phyloP scores from a whole-genome alignment of 2,888 invertebrate genomes.

The Hanleya hanleyi region DNA sequence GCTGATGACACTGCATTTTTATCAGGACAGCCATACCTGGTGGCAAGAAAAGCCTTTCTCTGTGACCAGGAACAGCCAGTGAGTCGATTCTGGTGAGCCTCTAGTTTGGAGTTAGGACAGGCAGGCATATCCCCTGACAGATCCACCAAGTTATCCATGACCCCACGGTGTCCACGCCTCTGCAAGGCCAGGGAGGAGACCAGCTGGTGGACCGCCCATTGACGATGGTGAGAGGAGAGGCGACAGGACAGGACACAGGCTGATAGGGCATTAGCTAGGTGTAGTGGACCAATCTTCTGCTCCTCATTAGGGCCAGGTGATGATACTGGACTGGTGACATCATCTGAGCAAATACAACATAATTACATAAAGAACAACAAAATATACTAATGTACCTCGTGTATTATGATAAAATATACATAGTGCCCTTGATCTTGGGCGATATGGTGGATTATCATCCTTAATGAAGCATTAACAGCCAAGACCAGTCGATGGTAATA shows the following conservation, averaged over 20 bases:
- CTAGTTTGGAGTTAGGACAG: slow-evolving; percentile 73
- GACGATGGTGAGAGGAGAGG: slow-evolving; percentile 76
- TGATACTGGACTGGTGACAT: neutral
- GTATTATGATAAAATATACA: too few species aligned
- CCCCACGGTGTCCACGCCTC: slow-evolving; percentile 19
- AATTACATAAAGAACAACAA: too few species aligned
- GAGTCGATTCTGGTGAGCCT: slow-evolving; percentile 78
- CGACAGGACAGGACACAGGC: slow-evolving; percentile 78
- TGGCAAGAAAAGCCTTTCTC: slow-evolving; percentile 75
- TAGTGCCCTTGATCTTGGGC: too few species aligned
- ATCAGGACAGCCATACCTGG: too few species aligned
- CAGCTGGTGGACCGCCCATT: slow-evolving; percentile 80
- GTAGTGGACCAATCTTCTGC: slow-evolving; percentile 71
- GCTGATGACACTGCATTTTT: too few species aligned
- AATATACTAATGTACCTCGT: too few species aligned
- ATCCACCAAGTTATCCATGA: slow-evolving; percentile 73
- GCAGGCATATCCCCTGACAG: slow-evolving; percentile 74
- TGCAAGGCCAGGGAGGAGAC: slow-evolving; percentile 65
- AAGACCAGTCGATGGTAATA: too few species aligned
- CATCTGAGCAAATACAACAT: too few species aligned
- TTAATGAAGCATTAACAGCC: too few species aligned
- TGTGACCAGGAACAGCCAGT: slow-evolving; percentile 75
- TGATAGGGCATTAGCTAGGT: slow-evolving; percentile 78
- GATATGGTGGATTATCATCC: too few species aligned
- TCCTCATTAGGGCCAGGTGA: slow-evolving; percentile 36